Evolutionary conservation across 2,797 vertebrate species (phyloP).

Genomic region (Sebastes itinus): DNA sequence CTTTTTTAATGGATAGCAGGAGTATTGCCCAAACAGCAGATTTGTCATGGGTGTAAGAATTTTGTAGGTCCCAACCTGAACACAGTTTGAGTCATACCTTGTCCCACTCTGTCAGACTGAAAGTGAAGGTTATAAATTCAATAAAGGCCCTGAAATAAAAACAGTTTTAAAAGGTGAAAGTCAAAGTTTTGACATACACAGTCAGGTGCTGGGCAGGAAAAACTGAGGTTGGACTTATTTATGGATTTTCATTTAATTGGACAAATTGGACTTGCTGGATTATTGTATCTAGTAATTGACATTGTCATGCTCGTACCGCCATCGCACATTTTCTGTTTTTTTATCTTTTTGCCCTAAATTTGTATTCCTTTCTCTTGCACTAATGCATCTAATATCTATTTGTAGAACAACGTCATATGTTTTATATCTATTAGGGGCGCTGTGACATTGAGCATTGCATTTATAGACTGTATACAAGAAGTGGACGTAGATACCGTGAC

Average conservation of each 20-base stretch:
- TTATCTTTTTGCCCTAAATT: background rate
- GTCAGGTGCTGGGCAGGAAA: conserved; percentile 67
- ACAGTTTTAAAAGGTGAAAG: conserved; percentile 54
- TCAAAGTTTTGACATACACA: conserved; percentile 73
- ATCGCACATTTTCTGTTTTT: conserved; percentile 14
- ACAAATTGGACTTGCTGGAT: background rate
- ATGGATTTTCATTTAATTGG: background rate
- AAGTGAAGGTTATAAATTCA: conserved; percentile 14
- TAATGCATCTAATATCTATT: background rate
- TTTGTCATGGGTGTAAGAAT: background rate
- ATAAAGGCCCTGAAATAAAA: conserved; percentile 2
- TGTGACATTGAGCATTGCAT: conserved; percentile 3
- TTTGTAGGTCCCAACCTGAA: background rate
- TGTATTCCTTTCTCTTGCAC: background rate
- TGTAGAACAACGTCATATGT: background rate
- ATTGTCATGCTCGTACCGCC: background rate
- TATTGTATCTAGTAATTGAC: background rate
- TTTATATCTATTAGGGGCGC: conserved; percentile 3
- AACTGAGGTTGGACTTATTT: conserved; percentile 45
- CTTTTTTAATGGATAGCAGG: conserved; percentile 16
- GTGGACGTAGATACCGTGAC: no score
- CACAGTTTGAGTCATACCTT: background rate
- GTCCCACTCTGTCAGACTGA: background rate
- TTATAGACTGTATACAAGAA: no score
- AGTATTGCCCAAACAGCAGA: conserved; percentile 13